Base-by-base conservation (phyloP, 2,888 invertebrate species). In the Chrysotoxum bicinctum region DNA sequence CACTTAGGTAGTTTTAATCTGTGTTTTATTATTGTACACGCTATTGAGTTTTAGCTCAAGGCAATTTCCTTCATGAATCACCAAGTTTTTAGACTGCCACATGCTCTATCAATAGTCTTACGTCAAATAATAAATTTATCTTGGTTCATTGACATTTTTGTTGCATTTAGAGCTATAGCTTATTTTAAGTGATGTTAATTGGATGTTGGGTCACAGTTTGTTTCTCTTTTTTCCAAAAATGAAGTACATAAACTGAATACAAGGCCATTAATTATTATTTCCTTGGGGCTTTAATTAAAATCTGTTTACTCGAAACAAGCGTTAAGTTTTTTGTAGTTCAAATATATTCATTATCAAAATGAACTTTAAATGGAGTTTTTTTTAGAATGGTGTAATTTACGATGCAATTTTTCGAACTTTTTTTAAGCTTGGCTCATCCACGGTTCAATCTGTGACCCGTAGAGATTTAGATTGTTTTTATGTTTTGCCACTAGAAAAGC, bases 21-120 rank as follows among this genome's bases (percentile, higher is more conserved):
- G 10, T 5, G 19, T 3, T 2, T 48, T 35, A 19, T 56, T 19
- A 16, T 56, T 56, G 6, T 32, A 10, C 8, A 37, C 3, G 48
- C n/a, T 66, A 21, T 66, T 48, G 64, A 21, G 21, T 19, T 48
- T 56, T 21, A 66, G 48, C 64, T 66, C 64, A 66, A 66, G 48
- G 64, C 45, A 12, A 48, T 66, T 66, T 66, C 30, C 32, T 21
- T 48, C 14, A 66, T 66, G 64, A 66, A 32, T 66, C 64, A 66
- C 9, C 0, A 16, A 32, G 5, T 7, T 21, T 21, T 32, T 32
- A 64, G 48, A n/a, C 48, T 48, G 32, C 21, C 64, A 66, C 48
- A 48, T 66, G 32, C 0, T 40, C 35, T 21, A 10, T 56, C 1
- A 21, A 19, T 19, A 12, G 45, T 32, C 8, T 19, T 8, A 35